Evolutionary conservation across 1,140 invertebrate species (phyloP).

Genomic region (Caerostris extrusa): DNA sequence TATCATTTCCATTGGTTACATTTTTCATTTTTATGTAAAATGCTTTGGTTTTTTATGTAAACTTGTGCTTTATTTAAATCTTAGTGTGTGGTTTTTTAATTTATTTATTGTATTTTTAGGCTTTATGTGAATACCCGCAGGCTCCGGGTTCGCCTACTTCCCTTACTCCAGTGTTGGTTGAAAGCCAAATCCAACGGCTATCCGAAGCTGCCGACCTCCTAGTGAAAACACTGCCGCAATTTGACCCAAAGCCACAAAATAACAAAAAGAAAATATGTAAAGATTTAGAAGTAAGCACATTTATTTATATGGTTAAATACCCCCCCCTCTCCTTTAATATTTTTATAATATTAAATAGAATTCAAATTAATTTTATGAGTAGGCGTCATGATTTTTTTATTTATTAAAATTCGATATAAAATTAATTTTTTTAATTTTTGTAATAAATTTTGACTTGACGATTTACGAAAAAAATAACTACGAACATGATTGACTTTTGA

Average conservation of each 20-base stretch:
- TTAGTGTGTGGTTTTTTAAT: background rate
- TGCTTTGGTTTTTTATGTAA: background rate
- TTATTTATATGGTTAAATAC: background rate
- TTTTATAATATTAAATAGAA: too few species aligned
- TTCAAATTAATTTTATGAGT: too few species aligned
- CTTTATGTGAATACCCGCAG: slow-evolving; percentile 79
- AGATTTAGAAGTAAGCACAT: slow-evolving; percentile 89
- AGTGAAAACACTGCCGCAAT: slow-evolving; percentile 89
- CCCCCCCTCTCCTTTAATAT: too few species aligned
- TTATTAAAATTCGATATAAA: too few species aligned
- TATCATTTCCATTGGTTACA: too few species aligned
- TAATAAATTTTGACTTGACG: too few species aligned
- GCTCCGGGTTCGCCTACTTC: slow-evolving; percentile 84
- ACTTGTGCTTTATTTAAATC: too few species aligned
- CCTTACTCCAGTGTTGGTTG: slow-evolving; percentile 89
- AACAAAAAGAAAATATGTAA: slow-evolving; percentile 96
- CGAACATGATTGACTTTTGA: too few species aligned
- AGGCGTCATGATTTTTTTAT: too few species aligned
- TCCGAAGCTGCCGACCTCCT: slow-evolving; percentile 91
- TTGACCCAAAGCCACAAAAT: slow-evolving; percentile 93
- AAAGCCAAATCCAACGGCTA: slow-evolving; percentile 91
- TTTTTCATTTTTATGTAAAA: background rate
- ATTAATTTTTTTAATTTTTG: too few species aligned
- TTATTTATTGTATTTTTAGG: slow-evolving; percentile 56
- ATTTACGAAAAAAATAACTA: too few species aligned